These are phyloP conservation scores for Garra rufa DNA, from an alignment of 2,113 vertebrate genomes.

Conservation along the genomic window DNA sequence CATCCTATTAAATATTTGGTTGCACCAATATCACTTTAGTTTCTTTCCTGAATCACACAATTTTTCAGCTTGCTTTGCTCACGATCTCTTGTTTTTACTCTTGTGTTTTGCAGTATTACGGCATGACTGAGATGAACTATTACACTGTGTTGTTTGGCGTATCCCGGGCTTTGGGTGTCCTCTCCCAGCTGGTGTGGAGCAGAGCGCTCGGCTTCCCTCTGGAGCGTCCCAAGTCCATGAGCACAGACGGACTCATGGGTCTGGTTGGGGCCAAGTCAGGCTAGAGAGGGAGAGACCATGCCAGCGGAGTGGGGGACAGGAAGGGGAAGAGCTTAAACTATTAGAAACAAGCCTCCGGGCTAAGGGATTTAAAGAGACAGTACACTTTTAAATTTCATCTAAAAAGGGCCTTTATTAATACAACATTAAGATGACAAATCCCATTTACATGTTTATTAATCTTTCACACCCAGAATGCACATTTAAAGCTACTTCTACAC, in stretches of 20 bases:
- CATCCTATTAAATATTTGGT: not conserved
- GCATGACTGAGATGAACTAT: constrained; percentile 98
- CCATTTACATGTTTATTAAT: constrained; percentile 57
- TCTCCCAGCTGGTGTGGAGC: constrained; percentile 95
- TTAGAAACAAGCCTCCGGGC: constrained; percentile 54
- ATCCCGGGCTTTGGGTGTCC: constrained; percentile 90
- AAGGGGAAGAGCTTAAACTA: constrained; percentile 54
- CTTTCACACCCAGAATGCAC: constrained; percentile 51
- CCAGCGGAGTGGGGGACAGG: constrained; percentile 54
- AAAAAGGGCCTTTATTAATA: constrained; percentile 66
- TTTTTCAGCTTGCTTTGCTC: not conserved
- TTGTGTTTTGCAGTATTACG: constrained; percentile 83
- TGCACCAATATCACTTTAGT: not conserved
- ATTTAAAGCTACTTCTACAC: constrained; percentile 25
- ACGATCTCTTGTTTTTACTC: not conserved
- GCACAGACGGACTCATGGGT: constrained; percentile 89
- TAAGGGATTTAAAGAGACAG: constrained; percentile 76
- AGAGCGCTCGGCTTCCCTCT: constrained; percentile 91
- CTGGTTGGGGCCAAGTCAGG: constrained; percentile 88
- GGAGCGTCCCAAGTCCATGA: constrained; percentile 98
- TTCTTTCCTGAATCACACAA: not conserved
- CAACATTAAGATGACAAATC: not conserved
- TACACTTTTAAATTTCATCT: constrained; percentile 75
- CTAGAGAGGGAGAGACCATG: constrained; percentile 66
- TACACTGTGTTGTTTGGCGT: constrained; percentile 97